These are phyloP conservation scores for Fulica atra DNA, from an alignment of 2,113 vertebrate species.

Conservation along the genomic window DNA sequence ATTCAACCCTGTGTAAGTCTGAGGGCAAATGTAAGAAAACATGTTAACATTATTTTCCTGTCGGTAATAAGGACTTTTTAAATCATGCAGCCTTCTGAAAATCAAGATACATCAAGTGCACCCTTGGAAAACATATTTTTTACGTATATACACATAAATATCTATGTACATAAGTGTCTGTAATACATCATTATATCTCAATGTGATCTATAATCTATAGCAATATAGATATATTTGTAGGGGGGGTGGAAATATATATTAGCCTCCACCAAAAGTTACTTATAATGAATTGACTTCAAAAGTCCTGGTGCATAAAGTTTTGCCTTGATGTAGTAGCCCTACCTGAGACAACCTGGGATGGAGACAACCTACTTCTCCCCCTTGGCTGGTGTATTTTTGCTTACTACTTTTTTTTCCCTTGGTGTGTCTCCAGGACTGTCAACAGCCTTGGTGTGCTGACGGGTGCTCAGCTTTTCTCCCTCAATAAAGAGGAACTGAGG, in stretches of 20 bases:
- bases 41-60: too few relatives aligned
- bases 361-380: background rate
- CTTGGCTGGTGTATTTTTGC: background rate
- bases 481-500: conserved; percentile 95
- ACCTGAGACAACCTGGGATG: background rate
- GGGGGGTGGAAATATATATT: too few relatives aligned
- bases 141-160: background rate
- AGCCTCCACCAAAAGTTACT: background rate
- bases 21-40: background rate
- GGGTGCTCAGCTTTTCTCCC: conserved; percentile 95
- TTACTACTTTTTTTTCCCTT: background rate
- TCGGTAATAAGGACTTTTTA: background rate
- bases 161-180: background rate
- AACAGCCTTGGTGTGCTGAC: conserved; percentile 93
- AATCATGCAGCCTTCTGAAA: background rate
- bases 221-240: background rate
- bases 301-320: background rate
- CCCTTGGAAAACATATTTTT: background rate
- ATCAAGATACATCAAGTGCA: background rate
- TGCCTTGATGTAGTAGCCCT: background rate
- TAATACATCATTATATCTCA: background rate
- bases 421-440: conserved; percentile 80
- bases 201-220: background rate
- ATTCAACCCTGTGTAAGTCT: conserved; percentile 91
- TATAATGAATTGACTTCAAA: background rate